Base-by-base conservation (phyloP, 1,140 invertebrate species). In the Camponotus pennsylvanicus region DNA sequence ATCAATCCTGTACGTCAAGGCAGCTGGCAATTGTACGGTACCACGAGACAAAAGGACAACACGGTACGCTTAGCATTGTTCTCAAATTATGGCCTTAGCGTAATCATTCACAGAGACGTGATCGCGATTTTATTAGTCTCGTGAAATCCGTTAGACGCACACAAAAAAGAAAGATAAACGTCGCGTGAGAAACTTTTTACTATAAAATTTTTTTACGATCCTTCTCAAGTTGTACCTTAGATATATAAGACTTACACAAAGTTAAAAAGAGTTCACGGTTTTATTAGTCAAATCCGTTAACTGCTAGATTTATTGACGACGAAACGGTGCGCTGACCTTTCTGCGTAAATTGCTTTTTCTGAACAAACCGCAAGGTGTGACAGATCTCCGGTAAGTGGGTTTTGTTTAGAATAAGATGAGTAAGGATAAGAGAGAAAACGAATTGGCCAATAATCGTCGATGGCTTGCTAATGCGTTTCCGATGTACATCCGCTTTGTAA, bases 401-500 rank as follows among this genome's bases (percentile, higher is more conserved):
- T 49, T 52, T 18, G 15, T 66, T 4, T 49, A 21, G 40, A 15
- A 52, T 37, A 27, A 13, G 13, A 66, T 21, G 7, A 32, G 7
- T 9, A 73, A 27, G 37, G 52, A 0, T 15, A 37, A 49, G 3
- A 67, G 11, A 18, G 15, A 77, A 21, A 55, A 55, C n/a, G 21
- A 9, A 32, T 5, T 32, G 42, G 55, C 61, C 75, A 75, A 83
- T 59, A 75, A n/a, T 4, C 18, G 67, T 27, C 4, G 18, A 73
- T 52, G 52, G 52, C 71, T 71, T 34, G 90, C 87, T 92, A 93
- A 93, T 92, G 91, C 89, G 71, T 91, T 93, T 91, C 71, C 89
- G 66, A 90, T 93, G 92, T 93, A 93, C 82, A 90, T 87, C 59
- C 88, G 78, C 59, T 87, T 87, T 88, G 86, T 90, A 90, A 92